Percentiles rank a stretch among this genome's conserved stretches.
Evolutionary conservation across 2,797 vertebrate genomes (phyloP).

Genomic region (Chaenodraco wilsoni): DNA sequence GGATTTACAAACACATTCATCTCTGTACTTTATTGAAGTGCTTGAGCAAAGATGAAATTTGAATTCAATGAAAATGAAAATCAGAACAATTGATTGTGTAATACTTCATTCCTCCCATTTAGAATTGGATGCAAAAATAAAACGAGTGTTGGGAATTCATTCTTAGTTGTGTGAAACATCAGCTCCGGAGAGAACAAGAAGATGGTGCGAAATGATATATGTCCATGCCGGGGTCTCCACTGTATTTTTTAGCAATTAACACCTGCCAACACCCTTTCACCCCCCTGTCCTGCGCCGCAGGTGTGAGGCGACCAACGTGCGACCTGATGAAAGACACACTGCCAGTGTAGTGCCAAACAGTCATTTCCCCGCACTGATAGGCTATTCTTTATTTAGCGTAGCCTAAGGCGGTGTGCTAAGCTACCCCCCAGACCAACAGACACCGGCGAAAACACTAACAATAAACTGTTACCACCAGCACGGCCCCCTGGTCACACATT

Average conservation of each 20-base stretch:
- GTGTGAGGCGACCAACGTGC: slow-evolving; percentile 75
- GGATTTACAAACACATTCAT: slow-evolving; percentile 54
- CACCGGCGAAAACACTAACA: slow-evolving; percentile 62
- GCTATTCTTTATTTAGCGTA: slow-evolving; percentile 73
- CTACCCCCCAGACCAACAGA: slow-evolving; percentile 43
- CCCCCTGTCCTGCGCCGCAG: slow-evolving; percentile 68
- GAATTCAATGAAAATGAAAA: slow-evolving; percentile 22
- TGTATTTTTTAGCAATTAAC: slow-evolving; percentile 79
- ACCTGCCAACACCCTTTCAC: slow-evolving; percentile 76
- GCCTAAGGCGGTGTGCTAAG: slow-evolving; percentile 71
- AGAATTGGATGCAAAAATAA: slow-evolving; percentile 28
- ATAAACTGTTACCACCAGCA: slow-evolving; percentile 64
- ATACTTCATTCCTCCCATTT: slow-evolving; percentile 30
- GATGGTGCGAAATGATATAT: background rate
- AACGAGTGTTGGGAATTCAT: background rate
- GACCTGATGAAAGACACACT: slow-evolving; percentile 79
- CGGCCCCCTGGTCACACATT: slow-evolving; percentile 58
- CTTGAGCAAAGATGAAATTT: slow-evolving; percentile 24
- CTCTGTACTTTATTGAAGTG: slow-evolving; percentile 44
- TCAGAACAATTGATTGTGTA: slow-evolving; percentile 36
- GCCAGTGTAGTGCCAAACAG: slow-evolving; percentile 68
- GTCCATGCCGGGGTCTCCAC: slow-evolving; percentile 28
- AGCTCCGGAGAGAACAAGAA: slow-evolving; percentile 2
- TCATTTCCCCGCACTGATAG: slow-evolving; percentile 74
- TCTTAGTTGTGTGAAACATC: slow-evolving; percentile 26